phyloP scores from a whole-genome alignment of 2,888 invertebrate genomes.

The Orchesellides sinensis region DNA sequence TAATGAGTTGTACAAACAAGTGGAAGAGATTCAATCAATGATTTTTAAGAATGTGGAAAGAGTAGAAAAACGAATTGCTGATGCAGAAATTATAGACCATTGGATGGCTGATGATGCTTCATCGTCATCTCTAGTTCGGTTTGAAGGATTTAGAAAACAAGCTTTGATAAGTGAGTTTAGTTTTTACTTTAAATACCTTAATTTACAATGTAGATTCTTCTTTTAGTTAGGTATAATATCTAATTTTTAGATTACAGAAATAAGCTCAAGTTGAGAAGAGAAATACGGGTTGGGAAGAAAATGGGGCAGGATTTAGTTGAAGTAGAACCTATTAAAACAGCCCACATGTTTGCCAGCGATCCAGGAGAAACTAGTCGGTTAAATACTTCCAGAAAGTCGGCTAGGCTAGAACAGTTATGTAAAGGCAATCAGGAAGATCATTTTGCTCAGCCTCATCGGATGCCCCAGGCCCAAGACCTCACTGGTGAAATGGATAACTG shows the following conservation, averaged over 20 bases:
- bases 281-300: slow-evolving; percentile 39
- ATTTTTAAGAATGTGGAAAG: slow-evolving; percentile 49
- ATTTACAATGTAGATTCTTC: not conserved
- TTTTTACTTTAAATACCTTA: not conserved
- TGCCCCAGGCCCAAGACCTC: not conserved
- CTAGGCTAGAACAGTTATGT: too few species aligned
- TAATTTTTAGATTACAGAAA: slow-evolving; percentile 40
- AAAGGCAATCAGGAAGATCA: too few species aligned
- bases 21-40: slow-evolving; percentile 52
- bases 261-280: slow-evolving; percentile 46
- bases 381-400: too few species aligned
- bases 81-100: slow-evolving; percentile 50
- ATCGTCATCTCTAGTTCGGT: slow-evolving; percentile 7
- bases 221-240: not conserved
- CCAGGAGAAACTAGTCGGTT: too few species aligned
- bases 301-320: slow-evolving; percentile 25
- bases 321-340: slow-evolving; percentile 28
- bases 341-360: slow-evolving; percentile 48
- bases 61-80: slow-evolving; percentile 46
- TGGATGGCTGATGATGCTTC: slow-evolving; percentile 55
- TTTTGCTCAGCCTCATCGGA: too few species aligned
- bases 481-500: slow-evolving; percentile 20
- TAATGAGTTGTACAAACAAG: slow-evolving; percentile 35
- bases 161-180: slow-evolving; percentile 39
- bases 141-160: slow-evolving; percentile 49